Conservation (phyloP, 2,797 vertebrate genomes). For the Macroramphosus scolopax region DNA sequence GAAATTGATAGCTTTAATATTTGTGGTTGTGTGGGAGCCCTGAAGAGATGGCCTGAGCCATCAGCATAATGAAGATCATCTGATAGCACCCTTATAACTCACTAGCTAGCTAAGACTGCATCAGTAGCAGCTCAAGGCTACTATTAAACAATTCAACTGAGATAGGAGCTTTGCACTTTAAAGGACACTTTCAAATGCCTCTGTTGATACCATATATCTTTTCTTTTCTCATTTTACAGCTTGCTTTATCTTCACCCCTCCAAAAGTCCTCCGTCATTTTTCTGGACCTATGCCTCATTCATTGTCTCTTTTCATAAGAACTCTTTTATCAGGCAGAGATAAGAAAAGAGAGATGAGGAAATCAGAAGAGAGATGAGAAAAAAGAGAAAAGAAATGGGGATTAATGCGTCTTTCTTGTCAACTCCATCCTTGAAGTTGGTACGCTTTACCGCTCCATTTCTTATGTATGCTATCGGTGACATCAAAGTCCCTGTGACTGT, state of each 20-base stretch:
- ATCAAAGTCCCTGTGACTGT: conserved; percentile 61
- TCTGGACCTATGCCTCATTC: conserved; percentile 28
- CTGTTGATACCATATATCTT: conserved; percentile 40
- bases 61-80: conserved; percentile 55
- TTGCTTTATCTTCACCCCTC: conserved; percentile 40
- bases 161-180: conserved; percentile 48
- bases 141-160: conserved; percentile 57
- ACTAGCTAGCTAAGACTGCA: conserved; percentile 45
- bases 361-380: conserved; percentile 36
- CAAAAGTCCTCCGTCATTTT: conserved; percentile 26
- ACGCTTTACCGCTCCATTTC: conserved; percentile 51
- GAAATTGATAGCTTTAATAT: conserved; percentile 70
- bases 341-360: conserved; percentile 54
- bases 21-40: conserved; percentile 45
- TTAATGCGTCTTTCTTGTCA: conserved; percentile 76
- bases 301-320: conserved; percentile 64
- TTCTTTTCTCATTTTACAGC: conserved; percentile 55
- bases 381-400: conserved; percentile 43
- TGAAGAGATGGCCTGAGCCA: conserved; percentile 51
- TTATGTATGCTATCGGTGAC: conserved; percentile 64
- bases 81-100: conserved; percentile 64
- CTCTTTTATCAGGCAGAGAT: conserved; percentile 55
- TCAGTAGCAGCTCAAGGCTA: conserved; percentile 53
- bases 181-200: conserved; percentile 56
- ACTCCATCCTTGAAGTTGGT: conserved; percentile 75